A percentile compares a stretch with the other conserved stretches of the same genome.
phyloP scores from a whole-genome alignment of 1,140 invertebrate genomes.

The Hyphantria cunea region DNA sequence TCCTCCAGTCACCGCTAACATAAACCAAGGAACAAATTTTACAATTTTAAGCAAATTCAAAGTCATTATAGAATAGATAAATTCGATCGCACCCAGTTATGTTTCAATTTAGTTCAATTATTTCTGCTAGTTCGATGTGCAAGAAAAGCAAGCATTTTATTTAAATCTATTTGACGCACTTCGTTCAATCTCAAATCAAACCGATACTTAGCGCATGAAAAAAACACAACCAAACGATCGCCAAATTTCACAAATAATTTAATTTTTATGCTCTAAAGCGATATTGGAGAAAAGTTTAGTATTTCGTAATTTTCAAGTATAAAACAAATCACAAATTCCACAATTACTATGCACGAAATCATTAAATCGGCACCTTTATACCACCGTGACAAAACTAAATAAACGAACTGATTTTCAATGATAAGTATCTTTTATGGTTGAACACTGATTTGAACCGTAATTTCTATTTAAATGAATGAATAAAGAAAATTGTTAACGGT shows the following conservation, averaged over 20 bases:
- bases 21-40: too few relatives aligned
- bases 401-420: conserved; percentile 27
- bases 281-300: conserved; percentile 4
- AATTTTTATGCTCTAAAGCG: conserved; percentile 8
- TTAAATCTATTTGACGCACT: conserved; percentile 15
- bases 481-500: conserved; percentile 3
- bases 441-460: conserved; percentile 17
- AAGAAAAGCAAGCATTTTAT: conserved; percentile 1
- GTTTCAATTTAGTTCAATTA: conserved; percentile 5
- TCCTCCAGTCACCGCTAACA: too few relatives aligned
- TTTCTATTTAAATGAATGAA: conserved; percentile 10
- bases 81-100: too few relatives aligned
- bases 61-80: background rate
- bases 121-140: background rate
- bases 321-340: conserved; percentile 23
- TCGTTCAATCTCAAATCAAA: background rate
- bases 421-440: conserved; percentile 17
- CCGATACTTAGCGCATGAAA: too few relatives aligned
- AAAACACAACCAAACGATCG: too few relatives aligned
- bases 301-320: background rate
- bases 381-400: conserved; percentile 17
- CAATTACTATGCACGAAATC: conserved; percentile 24
- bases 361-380: conserved; percentile 17
- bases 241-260: conserved; percentile 3
- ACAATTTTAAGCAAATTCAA: background rate